Evolutionary conservation across 2,113 vertebrate species (phyloP).

Genomic region (Nannobrachium achirus): DNA sequence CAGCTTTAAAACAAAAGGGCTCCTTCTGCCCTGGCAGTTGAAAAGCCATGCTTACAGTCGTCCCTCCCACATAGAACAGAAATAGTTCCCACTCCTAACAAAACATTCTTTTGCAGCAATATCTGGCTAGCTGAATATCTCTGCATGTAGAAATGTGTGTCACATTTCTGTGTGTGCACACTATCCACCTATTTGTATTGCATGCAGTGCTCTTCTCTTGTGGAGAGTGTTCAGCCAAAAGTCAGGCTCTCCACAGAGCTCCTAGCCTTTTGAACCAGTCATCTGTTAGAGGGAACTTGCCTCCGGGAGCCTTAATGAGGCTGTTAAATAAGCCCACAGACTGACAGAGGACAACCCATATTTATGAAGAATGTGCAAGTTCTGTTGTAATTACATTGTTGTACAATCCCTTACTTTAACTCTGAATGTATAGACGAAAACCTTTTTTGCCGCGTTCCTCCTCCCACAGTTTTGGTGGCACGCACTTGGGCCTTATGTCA

Average conservation of each 20-base stretch:
- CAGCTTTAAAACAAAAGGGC: constrained; percentile 63
- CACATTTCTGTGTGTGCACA: constrained; percentile 50
- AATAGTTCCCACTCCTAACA: constrained; percentile 71
- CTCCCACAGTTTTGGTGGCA: too few relatives aligned
- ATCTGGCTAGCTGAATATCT: constrained; percentile 18
- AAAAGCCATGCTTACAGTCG: constrained; percentile 59
- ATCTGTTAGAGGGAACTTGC: constrained; percentile 49
- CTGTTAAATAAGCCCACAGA: too few relatives aligned
- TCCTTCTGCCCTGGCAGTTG: constrained; percentile 48
- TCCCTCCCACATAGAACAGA: constrained; percentile 75
- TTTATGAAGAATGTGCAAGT: too few relatives aligned
- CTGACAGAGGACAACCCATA: too few relatives aligned
- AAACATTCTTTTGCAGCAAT: constrained; percentile 59
- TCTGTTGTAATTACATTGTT: too few relatives aligned
- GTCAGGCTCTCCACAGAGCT: constrained; percentile 48
- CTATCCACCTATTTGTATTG: constrained; percentile 52
- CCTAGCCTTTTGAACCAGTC: constrained; percentile 68
- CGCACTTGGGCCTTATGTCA: too few relatives aligned
- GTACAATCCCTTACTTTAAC: too few relatives aligned
- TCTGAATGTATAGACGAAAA: too few relatives aligned
- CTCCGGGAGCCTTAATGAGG: constrained; percentile 9
- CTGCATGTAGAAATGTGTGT: constrained; percentile 31
- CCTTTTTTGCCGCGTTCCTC: too few relatives aligned
- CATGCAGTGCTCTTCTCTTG: constrained; percentile 12
- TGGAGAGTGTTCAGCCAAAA: constrained; percentile 46